A percentile compares a stretch with the other conserved stretches of the same genome.
These are phyloP conservation scores for Plotosus lineatus DNA, from an alignment of 2,113 vertebrate genomes.

Conservation along the genomic window DNA sequence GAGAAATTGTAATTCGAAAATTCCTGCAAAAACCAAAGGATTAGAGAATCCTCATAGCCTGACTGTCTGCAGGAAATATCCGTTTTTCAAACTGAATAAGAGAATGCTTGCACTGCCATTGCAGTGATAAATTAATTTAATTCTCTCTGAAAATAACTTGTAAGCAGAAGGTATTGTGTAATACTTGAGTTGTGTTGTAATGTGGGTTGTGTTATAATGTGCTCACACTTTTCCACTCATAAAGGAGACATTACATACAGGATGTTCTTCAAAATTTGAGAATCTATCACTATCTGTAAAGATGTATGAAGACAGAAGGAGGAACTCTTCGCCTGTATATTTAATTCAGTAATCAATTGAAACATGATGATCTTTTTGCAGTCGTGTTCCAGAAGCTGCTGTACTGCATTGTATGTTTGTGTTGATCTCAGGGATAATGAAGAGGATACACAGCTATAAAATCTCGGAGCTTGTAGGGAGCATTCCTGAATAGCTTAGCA, in stretches of 20 bases:
- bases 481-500: slow-evolving; percentile 44
- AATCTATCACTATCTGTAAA: background rate
- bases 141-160: background rate
- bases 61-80: background rate
- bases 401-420: slow-evolving; percentile 16
- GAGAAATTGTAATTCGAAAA: background rate
- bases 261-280: background rate
- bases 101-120: background rate
- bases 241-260: background rate
- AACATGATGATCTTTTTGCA: background rate
- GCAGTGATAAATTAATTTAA: slow-evolving; percentile 7
- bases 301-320: background rate
- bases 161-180: background rate
- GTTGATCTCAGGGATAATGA: slow-evolving; percentile 31
- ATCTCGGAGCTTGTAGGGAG: slow-evolving; percentile 19
- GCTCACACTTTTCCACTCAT: background rate
- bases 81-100: background rate
- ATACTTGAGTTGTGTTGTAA: background rate
- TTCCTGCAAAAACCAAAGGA: background rate
- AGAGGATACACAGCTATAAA: slow-evolving; percentile 39
- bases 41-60: background rate
- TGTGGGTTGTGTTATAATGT: too few relatives aligned
- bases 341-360: background rate
- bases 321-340: background rate
- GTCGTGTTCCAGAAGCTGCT: background rate